phyloP scores from a whole-genome alignment of 1,140 invertebrate species.

The Eriosoma lanigerum region DNA sequence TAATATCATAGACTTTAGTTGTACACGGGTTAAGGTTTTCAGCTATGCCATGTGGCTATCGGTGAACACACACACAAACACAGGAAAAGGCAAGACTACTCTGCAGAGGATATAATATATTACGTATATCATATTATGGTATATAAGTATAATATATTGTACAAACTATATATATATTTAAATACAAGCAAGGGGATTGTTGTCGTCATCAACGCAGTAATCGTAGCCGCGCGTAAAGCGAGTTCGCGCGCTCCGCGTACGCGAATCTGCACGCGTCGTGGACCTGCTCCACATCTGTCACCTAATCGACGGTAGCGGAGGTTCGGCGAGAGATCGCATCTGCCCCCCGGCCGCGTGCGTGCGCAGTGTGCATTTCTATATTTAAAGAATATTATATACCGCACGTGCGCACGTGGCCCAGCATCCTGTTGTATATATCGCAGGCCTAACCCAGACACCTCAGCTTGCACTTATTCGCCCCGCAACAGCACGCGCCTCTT shows the following conservation, averaged over 20 bases:
- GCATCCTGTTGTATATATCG: conserved; percentile 33
- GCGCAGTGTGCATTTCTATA: conserved; percentile 29
- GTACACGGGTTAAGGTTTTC: background rate
- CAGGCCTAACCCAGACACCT: conserved; percentile 35
- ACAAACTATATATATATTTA: background rate
- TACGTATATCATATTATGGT: background rate
- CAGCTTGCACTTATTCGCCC: conserved; percentile 38
- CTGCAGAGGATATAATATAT: background rate
- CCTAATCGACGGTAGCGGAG: background rate
- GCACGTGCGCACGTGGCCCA: conserved; percentile 39
- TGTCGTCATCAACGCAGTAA: conserved; percentile 1
- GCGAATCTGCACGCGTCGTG: conserved; percentile 47
- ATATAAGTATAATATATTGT: background rate
- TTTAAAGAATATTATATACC: conserved; percentile 47
- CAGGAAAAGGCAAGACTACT: conserved; percentile 35
- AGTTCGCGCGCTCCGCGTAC: conserved; percentile 8
- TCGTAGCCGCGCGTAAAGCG: conserved; percentile 1
- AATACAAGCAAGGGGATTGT: conserved; percentile 1
- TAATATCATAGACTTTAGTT: background rate
- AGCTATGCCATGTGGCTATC: conserved; percentile 9
- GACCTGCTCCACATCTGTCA: conserved; percentile 49
- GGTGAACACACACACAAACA: background rate
- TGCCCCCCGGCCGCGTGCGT: conserved; percentile 32
- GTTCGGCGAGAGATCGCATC: conserved; percentile 30
- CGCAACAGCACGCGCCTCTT: background rate